Base-by-base conservation (phyloP, 2,113 vertebrate genomes). In the Amphiprion percula region DNA sequence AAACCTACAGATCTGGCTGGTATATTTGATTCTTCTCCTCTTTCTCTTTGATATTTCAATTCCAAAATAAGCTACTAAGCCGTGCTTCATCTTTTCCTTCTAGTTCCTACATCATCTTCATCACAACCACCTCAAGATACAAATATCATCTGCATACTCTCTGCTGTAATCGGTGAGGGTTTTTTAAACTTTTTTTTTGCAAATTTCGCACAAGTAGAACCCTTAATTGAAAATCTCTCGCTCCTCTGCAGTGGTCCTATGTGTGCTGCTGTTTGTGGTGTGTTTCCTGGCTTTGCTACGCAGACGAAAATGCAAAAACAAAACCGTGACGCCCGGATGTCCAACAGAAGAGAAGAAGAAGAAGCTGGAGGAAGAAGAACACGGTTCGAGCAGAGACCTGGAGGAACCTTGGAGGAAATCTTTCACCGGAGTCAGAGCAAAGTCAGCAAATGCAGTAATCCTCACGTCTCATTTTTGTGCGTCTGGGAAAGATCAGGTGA, bases 381-480 rank as follows among this genome's bases (percentile, higher is more conserved):
- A 49, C 1, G n/a, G 65, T 54, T 21, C 28, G 16, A 24, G 30
- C 24, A 5, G 9, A 17, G 49, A 76, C 39, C 15, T 59, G 19
- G 87, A 85, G 56, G 11, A 0, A 17, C 37, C 61, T 21, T 0
- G 8, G 62, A 84, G 23, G 53, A 66, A 4, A 59, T 39, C 72
- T 16, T 61, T 69, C 1, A 24, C 30, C 17, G 87, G 71, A 17
- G 77, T 80, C 74, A 77, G 92, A 41, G 86, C 94, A 1, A 94
- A 90, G 77, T 96, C 95, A 0, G 94, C 94, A 2, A 82, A 89
- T 0, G 92, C 95, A 6, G 28, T 92, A 6, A 84, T 95, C 58
- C 75, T 77, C 23, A 76, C 55, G 9, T 62, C 72, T 5, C 78
- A 88, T 6, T 87, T 82, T 19, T 39, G 53, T 37, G 46, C 19